A percentile compares a stretch with the other conserved stretches of the same genome.
Evolutionary conservation across 1,140 invertebrate genomes (phyloP).

Genomic region (Lordiphosa mommai): DNA sequence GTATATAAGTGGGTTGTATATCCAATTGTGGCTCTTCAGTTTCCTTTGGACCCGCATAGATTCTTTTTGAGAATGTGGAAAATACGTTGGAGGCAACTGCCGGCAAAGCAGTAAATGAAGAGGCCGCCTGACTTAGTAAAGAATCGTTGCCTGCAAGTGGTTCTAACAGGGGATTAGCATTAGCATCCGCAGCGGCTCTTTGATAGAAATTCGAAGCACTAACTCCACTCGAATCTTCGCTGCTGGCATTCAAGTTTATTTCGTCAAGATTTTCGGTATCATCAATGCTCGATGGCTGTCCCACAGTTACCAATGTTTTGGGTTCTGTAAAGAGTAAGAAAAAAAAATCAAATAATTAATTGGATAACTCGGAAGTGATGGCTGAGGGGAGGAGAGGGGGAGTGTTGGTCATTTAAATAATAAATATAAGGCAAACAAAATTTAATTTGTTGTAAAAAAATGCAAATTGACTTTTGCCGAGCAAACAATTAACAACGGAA

Average conservation of each 20-base stretch:
- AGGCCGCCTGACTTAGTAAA: slow-evolving; percentile 80
- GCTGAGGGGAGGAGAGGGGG: neutral
- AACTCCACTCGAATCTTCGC: slow-evolving; percentile 37
- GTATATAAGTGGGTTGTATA: slow-evolving; percentile 66
- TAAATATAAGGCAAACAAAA: slow-evolving; percentile 4
- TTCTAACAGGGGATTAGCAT: slow-evolving; percentile 66
- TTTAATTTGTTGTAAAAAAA: slow-evolving; percentile 32
- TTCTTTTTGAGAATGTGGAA: slow-evolving; percentile 82
- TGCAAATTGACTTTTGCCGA: slow-evolving; percentile 40
- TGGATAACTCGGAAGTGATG: slow-evolving; percentile 10
- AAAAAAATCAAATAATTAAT: neutral
- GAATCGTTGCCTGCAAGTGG: slow-evolving; percentile 67
- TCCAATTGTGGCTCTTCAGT: slow-evolving; percentile 53
- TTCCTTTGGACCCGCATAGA: slow-evolving; percentile 54
- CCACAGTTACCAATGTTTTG: slow-evolving; percentile 70
- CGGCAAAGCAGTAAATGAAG: slow-evolving; percentile 82
- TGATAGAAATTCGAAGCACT: slow-evolving; percentile 25
- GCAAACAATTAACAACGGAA: slow-evolving; percentile 48
- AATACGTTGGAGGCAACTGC: slow-evolving; percentile 83
- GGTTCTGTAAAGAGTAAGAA: slow-evolving; percentile 55
- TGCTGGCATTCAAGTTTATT: slow-evolving; percentile 75
- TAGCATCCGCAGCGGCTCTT: slow-evolving; percentile 32
- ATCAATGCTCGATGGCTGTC: slow-evolving; percentile 62
- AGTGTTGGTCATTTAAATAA: neutral
- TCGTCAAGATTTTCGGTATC: slow-evolving; percentile 74